phyloP scores from a whole-genome alignment of 2,888 invertebrate genomes.

The Criorhina ranunculi region DNA sequence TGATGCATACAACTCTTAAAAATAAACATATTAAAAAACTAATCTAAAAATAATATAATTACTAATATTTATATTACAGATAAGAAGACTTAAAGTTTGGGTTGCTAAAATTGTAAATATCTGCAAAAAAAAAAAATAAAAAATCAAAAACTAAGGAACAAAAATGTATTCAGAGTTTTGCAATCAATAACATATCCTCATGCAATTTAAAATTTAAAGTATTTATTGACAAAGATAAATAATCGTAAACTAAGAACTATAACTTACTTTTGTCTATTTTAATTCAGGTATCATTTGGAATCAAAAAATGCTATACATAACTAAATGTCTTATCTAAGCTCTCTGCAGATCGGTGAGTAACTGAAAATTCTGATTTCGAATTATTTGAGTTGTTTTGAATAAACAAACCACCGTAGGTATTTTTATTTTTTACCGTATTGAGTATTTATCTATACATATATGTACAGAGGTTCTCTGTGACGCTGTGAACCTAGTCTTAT shows the following conservation, averaged over 20 bases:
- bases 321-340: conserved; percentile 24
- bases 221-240: conserved; percentile 15
- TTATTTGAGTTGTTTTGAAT: neutral
- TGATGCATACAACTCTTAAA: too few relatives aligned
- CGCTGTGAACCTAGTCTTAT: too few relatives aligned
- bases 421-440: too few relatives aligned
- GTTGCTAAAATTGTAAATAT: conserved; percentile 5
- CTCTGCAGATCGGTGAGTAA: conserved; percentile 24
- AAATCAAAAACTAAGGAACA: too few relatives aligned
- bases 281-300: conserved; percentile 28
- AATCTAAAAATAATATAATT: neutral
- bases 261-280: conserved; percentile 14
- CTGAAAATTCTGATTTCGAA: neutral
- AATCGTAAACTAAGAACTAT: neutral
- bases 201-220: neutral
- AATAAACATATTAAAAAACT: too few relatives aligned
- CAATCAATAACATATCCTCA: conserved; percentile 15
- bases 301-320: conserved; percentile 9
- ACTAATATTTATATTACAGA: neutral
- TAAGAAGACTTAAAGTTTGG: conserved; percentile 8
- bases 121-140: neutral
- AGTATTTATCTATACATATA: too few relatives aligned
- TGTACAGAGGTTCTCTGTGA: too few relatives aligned
- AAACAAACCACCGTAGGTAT: too few relatives aligned
- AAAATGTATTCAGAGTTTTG: conserved; percentile 6